phyloP scores from a whole-genome alignment of 2,888 invertebrate genomes.

The Lycophotia porphyrea region DNA sequence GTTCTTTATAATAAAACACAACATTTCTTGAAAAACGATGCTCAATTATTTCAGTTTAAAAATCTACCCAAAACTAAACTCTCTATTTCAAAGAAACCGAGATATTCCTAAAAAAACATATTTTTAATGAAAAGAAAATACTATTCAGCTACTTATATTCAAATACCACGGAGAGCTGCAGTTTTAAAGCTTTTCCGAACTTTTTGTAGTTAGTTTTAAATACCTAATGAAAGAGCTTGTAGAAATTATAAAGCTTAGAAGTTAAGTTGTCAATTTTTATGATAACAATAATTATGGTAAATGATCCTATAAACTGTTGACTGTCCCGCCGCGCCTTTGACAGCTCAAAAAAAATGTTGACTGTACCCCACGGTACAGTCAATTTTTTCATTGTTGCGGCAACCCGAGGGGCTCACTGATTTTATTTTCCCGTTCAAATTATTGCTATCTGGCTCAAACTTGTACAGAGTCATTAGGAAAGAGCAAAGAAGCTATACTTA shows the following conservation, averaged over 20 bases:
- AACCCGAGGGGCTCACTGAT: no score
- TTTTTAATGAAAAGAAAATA: not conserved
- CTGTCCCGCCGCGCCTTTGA: no score
- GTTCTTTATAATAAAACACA: no score
- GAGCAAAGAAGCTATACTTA: no score
- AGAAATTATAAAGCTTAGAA: not conserved
- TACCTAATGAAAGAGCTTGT: not conserved
- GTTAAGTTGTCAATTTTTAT: not conserved
- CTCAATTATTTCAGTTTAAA: not conserved
- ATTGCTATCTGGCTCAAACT: no score
- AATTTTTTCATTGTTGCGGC: no score
- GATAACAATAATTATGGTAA: not conserved
- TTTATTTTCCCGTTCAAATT: no score
- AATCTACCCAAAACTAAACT: not conserved
- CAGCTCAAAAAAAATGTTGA: no score
- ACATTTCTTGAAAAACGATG: not conserved
- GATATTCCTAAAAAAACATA: not conserved
- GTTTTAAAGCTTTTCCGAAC: not conserved
- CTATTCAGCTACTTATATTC: not conserved
- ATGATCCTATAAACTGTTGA: no score
- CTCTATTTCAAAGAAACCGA: not conserved
- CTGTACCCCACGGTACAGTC: no score
- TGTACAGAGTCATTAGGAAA: no score
- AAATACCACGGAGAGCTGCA: not conserved
- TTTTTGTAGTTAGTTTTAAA: not conserved